A percentile compares a stretch with the other conserved stretches of the same genome.
These are phyloP conservation scores for Maccullochella peelii DNA, from an alignment of 2,113 vertebrate species.

Conservation along the genomic window DNA sequence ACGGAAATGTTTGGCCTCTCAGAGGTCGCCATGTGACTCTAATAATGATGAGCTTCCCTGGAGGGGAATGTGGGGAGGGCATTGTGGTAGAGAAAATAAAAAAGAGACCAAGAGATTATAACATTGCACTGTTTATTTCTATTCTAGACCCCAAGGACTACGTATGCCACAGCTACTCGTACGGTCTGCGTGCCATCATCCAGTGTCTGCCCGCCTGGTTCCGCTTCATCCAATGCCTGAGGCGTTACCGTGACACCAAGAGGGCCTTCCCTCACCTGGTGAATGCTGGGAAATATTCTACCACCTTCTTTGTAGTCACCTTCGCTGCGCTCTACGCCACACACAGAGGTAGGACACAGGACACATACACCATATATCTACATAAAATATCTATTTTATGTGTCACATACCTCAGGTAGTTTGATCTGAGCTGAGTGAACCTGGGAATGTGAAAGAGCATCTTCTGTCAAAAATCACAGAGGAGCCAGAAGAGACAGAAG, in stretches of 20 bases:
- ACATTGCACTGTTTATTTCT: neutral
- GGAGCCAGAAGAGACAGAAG: neutral
- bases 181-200: conserved; percentile 95
- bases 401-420: neutral
- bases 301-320: conserved; percentile 98
- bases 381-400: neutral
- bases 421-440: neutral
- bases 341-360: conserved; percentile 89
- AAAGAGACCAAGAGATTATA: neutral
- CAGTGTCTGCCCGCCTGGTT: conserved; percentile 99
- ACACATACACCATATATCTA: neutral
- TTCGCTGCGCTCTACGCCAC: conserved; percentile 95
- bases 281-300: conserved; percentile 99
- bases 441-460: conserved; percentile 3
- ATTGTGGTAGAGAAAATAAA: neutral
- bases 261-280: conserved; percentile 97
- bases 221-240: conserved; percentile 98
- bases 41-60: conserved; percentile 47
- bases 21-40: conserved; percentile 51
- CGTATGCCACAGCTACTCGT: conserved; percentile 92
- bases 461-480: conserved; percentile 8
- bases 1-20: conserved; percentile 46
- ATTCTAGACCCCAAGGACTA: conserved; percentile 37
- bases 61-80: neutral
- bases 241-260: conserved; percentile 97